Evolutionary conservation across 2,113 vertebrate genomes (phyloP), one percentile per base, ranked within the genome.

Genomic region (Sander vitreus): DNA sequence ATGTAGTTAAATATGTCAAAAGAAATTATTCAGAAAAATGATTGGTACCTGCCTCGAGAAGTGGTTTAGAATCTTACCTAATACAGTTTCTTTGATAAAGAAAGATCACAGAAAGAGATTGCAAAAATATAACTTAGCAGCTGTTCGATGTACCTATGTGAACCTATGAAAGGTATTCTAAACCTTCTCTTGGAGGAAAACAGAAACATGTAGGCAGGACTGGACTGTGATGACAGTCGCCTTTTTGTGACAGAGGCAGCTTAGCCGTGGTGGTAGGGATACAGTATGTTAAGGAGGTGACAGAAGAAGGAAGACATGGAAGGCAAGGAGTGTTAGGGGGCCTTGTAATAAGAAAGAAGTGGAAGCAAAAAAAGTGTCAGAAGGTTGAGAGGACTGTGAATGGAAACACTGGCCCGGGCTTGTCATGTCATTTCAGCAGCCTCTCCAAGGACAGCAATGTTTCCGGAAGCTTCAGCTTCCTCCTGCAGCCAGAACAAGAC

Each of bases 281-380:
- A 53, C 45, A 55, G 69, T 69, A 86, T 76, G 72, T 83, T 83
- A 86, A 85, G 69, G 63, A 67, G 81, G 80, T 76, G 81, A 69
- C 19, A 78, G 65, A 86, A 62, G 45, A 73, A 78, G 59, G 51
- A 25, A 76, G 54, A 76, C 84, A 84, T 36, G 73, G 77, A 84
- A 87, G 57, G 71, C 30, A 3, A 23, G 12, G 47, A 69, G 73
- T 78, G 80, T 85, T 74, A 72, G 85, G 79, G 79, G 80, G 65
- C 73, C 78, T 89, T 75, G 84, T 87, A 91, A 85, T 88, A 92
- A 92, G 87, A 90, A 85, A 84, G 83, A 90, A 74, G 58, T 75
- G 68, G 83, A 80, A 69, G 80, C 21, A 27, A 73, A 70, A 79
- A 60, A 85, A 85, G 74, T 86, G 84, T 90, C 80, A 83, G 72